Evolutionary conservation across 2,888 invertebrate species (phyloP).

Genomic region (Parascotia fuliginaria): DNA sequence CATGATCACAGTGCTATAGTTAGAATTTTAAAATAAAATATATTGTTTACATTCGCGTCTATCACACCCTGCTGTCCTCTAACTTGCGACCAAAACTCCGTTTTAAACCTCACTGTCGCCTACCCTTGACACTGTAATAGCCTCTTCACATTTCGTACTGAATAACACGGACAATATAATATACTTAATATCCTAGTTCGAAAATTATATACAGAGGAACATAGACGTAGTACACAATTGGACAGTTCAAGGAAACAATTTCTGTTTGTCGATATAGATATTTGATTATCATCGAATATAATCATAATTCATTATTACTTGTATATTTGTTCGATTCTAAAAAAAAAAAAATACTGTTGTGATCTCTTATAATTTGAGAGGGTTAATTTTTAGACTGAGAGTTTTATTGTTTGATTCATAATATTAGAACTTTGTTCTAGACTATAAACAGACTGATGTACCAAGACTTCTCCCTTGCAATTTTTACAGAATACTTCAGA

Average conservation of each 20-base stretch:
- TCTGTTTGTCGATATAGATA: not conserved
- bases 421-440: no score
- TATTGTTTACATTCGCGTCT: not conserved
- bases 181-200: slow-evolving; percentile 2
- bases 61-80: slow-evolving; percentile 23
- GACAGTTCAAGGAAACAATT: not conserved
- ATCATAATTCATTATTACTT: no score
- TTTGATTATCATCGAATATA: not conserved
- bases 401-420: no score
- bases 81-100: slow-evolving; percentile 44
- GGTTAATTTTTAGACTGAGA: no score
- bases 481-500: no score
- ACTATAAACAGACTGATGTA: no score
- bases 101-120: slow-evolving; percentile 54
- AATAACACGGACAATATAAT: slow-evolving; percentile 20
- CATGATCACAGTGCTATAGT: not conserved
- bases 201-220: not conserved
- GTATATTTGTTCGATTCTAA: no score
- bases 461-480: no score
- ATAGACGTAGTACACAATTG: not conserved
- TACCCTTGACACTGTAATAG: slow-evolving; percentile 54
- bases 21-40: not conserved
- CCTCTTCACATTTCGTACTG: slow-evolving; percentile 44
- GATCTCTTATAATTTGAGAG: no score
- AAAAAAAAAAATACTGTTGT: no score